Conservation (phyloP, 2,113 vertebrate genomes). For the Brachypteracias leptosomus region DNA sequence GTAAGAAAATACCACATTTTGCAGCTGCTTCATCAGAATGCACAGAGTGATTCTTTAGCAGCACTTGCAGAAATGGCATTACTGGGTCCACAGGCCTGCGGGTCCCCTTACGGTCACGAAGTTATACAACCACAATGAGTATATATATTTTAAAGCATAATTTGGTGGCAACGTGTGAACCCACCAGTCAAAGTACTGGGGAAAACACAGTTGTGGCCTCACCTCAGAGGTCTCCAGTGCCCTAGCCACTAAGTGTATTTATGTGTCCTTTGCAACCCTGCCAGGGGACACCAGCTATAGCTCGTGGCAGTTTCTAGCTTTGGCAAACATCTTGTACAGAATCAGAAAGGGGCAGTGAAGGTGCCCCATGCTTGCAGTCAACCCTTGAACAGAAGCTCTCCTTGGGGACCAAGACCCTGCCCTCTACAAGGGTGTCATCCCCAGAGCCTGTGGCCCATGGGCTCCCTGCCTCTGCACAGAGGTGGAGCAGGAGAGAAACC, state of each 20-base stretch:
- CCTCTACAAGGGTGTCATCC: not conserved
- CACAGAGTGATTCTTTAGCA: not conserved
- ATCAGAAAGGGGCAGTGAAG: not conserved
- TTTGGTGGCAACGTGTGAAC: not conserved
- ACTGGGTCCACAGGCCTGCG: not conserved
- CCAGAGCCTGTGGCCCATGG: not conserved
- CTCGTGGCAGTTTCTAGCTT: not conserved
- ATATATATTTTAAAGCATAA: not conserved
- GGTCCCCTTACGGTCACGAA: not conserved
- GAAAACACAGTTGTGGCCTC: not conserved
- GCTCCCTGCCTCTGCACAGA: not conserved
- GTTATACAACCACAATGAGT: not conserved
- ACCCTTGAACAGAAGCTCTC: not conserved
- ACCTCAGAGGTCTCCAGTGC: not conserved
- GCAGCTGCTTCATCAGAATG: not conserved
- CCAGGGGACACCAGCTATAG: fast-evolving
- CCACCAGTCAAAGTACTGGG: not conserved
- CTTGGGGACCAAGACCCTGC: too few species aligned
- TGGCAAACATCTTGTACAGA: not conserved
- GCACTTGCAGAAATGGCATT: not conserved
- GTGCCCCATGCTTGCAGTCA: not conserved
- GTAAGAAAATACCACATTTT: not conserved
- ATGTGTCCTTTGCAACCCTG: not conserved
- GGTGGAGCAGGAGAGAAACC: not conserved
- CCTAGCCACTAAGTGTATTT: not conserved